A percentile compares a stretch with the other conserved stretches of the same genome.
Conservation (phyloP, 1,140 invertebrate genomes). For the Lutraria rhynchaena region DNA sequence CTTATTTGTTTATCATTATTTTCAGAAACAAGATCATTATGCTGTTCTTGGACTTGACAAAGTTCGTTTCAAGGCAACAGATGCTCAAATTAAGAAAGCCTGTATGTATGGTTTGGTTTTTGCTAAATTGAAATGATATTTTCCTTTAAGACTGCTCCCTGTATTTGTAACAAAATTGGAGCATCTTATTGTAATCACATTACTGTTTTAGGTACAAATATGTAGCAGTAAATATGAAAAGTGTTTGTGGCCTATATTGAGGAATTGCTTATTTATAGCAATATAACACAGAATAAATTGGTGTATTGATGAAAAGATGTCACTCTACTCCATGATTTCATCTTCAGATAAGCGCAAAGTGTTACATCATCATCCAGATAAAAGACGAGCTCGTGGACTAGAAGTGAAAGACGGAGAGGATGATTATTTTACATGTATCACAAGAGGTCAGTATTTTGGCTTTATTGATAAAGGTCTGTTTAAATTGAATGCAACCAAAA, state of each 20-base stretch:
- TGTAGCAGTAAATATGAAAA: too few species aligned
- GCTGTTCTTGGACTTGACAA: constrained; percentile 94
- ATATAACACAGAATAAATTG: too few species aligned
- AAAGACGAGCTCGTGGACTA: constrained; percentile 90
- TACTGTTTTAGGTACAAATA: too few species aligned
- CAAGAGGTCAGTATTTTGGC: constrained; percentile 88
- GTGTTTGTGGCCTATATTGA: too few species aligned
- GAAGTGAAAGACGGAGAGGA: constrained; percentile 83
- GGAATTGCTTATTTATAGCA: too few species aligned
- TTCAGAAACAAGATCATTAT: constrained; percentile 96
- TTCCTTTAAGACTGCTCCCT: too few species aligned
- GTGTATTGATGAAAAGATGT: too few species aligned
- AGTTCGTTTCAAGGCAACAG: constrained; percentile 90
- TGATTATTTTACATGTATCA: constrained; percentile 99
- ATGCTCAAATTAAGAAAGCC: constrained; percentile 96
- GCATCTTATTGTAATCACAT: too few species aligned
- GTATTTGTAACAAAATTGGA: too few species aligned
- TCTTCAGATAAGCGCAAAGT: constrained; percentile 91
- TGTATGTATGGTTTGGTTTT: constrained; percentile 90
- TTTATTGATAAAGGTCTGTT: neutral
- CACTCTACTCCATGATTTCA: too few species aligned
- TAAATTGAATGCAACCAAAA: too few species aligned
- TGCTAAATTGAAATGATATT: too few species aligned
- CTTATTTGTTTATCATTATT: constrained; percentile 60
- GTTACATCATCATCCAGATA: constrained; percentile 98